Evolutionary conservation across 2,797 vertebrate genomes (phyloP), one percentile per base, ranked within the genome.

Genomic region (Oryzias sinensis): DNA sequence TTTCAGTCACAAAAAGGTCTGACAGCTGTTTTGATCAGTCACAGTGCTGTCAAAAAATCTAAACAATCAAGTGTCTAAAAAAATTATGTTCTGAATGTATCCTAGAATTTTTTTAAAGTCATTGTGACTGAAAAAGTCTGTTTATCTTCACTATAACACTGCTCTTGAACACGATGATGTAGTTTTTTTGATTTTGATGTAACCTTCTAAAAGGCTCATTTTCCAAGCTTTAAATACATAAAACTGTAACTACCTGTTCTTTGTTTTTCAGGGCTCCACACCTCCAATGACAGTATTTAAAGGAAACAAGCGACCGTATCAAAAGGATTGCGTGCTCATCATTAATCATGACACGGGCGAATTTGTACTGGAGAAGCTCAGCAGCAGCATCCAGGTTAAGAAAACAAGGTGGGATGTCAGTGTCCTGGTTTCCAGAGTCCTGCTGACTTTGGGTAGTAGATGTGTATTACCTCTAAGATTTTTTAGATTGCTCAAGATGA

Each of bases 251-350:
- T 18, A 18, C 54, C 47, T 2, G 27, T 14, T 27, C 16, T 40
- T 42, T 11, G 67, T 20, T 66, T 33, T 59, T 0, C 67, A 99
- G 97, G 96, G 97, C 48, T 99, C 97, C 62, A 97, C 96, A 5
- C 97, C 97, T 66, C 96, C 97, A 7, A 97, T 97, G 96, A 99
- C 97, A 0, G 96, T 99, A 48, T 99, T 99, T 86, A 99, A 98
- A 91, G 97, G 97, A 72, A 98, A 98, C 88, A 99, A 98, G 84
- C 91, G 96, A 29, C 95, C 95, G 0, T 98, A 98, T 86, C 97
- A 98, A 90, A 99, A 99, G 84, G 97, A 99, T 86, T 99, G 97
- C 46, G 97, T 99, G 48, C 95, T 99, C 63, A 96, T 99, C 79
- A 97, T 99, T 64, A 98, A 99, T 79, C 97, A 98, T 17, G 97